These are phyloP conservation scores for Hydrozoanthus gracilis DNA, from an alignment of 92 coral and sea anemone species.

Conservation along the genomic window DNA sequence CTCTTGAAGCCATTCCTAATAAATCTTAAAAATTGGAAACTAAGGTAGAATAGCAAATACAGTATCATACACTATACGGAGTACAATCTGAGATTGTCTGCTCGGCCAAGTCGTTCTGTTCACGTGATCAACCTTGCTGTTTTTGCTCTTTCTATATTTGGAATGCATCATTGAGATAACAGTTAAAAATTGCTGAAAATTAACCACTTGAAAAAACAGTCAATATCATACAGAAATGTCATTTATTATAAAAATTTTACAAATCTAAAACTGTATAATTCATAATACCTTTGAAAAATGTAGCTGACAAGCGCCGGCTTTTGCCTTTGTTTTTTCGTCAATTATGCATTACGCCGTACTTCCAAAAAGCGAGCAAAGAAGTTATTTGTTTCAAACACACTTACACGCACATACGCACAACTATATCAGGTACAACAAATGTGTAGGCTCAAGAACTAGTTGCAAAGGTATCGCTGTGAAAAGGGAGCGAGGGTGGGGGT, in stretches of 20 bases:
- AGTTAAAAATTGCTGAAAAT: neutral
- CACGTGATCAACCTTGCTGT: constrained; percentile 27
- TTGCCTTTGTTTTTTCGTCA: too few relatives aligned
- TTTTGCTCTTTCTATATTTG: constrained; percentile 17
- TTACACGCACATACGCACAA: too few relatives aligned
- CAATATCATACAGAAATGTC: neutral
- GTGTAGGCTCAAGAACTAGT: too few relatives aligned
- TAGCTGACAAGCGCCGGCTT: too few relatives aligned
- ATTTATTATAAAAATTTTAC: neutral
- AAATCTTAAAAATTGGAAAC: constrained; percentile 8
- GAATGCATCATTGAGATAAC: neutral
- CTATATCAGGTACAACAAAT: too few relatives aligned
- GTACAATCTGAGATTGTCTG: neutral
- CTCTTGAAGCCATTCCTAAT: constrained; percentile 75
- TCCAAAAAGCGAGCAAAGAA: too few relatives aligned
- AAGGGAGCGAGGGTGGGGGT: too few relatives aligned
- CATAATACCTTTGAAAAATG: too few relatives aligned
- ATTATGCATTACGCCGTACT: too few relatives aligned
- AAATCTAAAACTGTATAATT: too few relatives aligned
- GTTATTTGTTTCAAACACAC: too few relatives aligned
- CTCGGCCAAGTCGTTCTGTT: neutral
- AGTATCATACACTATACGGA: neutral
- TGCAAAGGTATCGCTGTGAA: too few relatives aligned
- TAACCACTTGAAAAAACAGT: neutral
- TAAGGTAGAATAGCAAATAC: neutral